Evolutionary conservation across 2,888 invertebrate species (phyloP).

Genomic region (Tineola bisselliella): DNA sequence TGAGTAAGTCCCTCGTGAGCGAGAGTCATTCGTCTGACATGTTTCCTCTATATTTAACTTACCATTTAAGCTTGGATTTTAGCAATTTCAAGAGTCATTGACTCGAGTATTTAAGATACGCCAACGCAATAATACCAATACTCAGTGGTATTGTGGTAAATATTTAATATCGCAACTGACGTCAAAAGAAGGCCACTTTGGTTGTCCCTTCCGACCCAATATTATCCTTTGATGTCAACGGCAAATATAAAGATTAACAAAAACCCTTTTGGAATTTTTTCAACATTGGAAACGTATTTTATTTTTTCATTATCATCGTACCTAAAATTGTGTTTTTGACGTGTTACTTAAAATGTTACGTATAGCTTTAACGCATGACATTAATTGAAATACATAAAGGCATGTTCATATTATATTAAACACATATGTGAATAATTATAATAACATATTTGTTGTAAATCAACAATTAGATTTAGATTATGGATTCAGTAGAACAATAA

Average conservation of each 20-base stretch:
- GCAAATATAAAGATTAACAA: not conserved
- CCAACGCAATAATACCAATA: not conserved
- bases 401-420: too few relatives aligned
- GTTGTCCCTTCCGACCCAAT: slow-evolving; percentile 8
- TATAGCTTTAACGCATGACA: too few relatives aligned
- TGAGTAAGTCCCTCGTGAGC: too few relatives aligned
- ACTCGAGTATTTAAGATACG: not conserved
- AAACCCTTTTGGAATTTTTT: not conserved
- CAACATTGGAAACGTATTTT: not conserved
- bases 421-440: too few relatives aligned
- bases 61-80: too few relatives aligned
- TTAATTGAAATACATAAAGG: too few relatives aligned
- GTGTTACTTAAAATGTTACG: too few relatives aligned
- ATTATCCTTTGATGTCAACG: not conserved
- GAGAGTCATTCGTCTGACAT: too few relatives aligned
- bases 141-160: not conserved
- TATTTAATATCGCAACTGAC: slow-evolving; percentile 2
- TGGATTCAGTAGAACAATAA: slow-evolving; percentile 7
- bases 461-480: not conserved
- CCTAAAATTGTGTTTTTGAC: too few relatives aligned
- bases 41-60: too few relatives aligned
- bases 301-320: not conserved
- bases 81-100: too few relatives aligned
- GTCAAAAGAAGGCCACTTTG: slow-evolving; percentile 5
- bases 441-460: not conserved